Conservation (phyloP, 2,113 vertebrate genomes). For the Eurypyga helias region DNA sequence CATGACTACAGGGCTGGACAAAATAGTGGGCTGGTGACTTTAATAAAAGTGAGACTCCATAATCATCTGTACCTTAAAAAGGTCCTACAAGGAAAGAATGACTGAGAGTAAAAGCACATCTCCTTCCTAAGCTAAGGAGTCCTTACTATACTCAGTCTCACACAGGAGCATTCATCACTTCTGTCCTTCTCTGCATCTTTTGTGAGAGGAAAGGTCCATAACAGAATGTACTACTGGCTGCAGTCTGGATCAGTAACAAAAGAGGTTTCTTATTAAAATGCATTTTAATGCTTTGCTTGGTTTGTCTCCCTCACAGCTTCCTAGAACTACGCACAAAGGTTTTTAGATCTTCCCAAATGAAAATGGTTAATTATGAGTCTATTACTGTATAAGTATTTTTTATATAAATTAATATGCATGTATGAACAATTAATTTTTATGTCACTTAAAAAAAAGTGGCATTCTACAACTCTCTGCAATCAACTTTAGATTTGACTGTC, state of each 20-base stretch:
- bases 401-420: neutral
- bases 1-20: neutral
- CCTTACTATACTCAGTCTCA: neutral
- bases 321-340: neutral
- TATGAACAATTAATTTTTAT: neutral
- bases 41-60: neutral
- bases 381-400: neutral
- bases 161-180: neutral
- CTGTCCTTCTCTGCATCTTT: neutral
- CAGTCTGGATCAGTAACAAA: neutral
- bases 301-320: neutral
- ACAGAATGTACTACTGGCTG: neutral
- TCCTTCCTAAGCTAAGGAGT: neutral
- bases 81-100: neutral
- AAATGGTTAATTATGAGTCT: neutral
- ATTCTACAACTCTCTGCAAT: neutral
- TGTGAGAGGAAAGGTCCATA: neutral
- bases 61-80: neutral
- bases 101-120: fast-evolving
- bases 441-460: neutral
- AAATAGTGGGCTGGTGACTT: fast-evolving
- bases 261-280: neutral
- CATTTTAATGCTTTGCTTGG: neutral
- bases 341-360: neutral
- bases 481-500: neutral